Percentiles rank a stretch among this genome's conserved stretches.
phyloP scores from a whole-genome alignment of 2,888 invertebrate genomes.

The Chironomus riparius region DNA sequence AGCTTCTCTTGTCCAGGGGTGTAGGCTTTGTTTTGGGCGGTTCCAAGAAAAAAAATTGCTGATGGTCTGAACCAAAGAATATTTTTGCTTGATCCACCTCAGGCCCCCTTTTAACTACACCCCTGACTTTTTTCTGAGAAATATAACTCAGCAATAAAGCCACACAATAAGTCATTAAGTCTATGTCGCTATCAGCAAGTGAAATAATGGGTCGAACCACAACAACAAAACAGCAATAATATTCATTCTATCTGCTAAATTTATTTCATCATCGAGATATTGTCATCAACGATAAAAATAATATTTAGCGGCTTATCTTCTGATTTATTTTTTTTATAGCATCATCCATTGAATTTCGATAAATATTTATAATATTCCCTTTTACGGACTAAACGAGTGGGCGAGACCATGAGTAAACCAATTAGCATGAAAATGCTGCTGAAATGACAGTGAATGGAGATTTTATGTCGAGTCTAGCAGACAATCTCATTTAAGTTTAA shows the following conservation, averaged over 20 bases:
- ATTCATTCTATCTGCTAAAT: too few species aligned
- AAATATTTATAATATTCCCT: neutral
- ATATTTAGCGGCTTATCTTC: neutral
- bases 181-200: neutral
- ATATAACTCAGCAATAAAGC: neutral
- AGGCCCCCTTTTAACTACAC: too few species aligned
- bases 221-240: too few species aligned
- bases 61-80: too few species aligned
- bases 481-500: neutral
- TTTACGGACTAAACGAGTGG: neutral
- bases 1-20: too few species aligned
- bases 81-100: too few species aligned
- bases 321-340: neutral
- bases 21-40: too few species aligned
- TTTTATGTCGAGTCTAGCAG: neutral
- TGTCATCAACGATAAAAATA: neutral
- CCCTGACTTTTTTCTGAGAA: too few species aligned
- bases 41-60: too few species aligned
- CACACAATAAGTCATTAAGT: conserved; percentile 2
- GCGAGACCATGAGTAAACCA: neutral
- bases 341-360: too few species aligned
- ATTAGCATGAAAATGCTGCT: neutral
- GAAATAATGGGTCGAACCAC: neutral
- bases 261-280: too few species aligned
- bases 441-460: neutral